Base-by-base conservation (phyloP, 92 coral and sea anemone genomes). In the Muricea muricata region DNA sequence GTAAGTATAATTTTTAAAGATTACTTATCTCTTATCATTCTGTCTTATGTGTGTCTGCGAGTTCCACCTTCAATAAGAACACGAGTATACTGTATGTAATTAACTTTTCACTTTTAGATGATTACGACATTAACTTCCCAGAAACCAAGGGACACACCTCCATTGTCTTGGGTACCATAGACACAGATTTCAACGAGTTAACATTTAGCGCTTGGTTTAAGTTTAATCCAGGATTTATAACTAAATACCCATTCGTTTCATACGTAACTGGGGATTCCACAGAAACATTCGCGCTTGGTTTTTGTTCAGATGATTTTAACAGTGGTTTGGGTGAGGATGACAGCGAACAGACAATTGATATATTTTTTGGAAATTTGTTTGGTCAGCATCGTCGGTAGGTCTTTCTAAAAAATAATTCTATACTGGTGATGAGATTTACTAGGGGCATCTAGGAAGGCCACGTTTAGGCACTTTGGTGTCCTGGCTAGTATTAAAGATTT, bases 41-140 rank as follows among this genome's bases (percentile, higher is more conserved):
- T n/a, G n/a, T n/a, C n/a, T n/a, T n/a, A n/a, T n/a, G n/a, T n/a
- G n/a, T n/a, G n/a, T n/a, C n/a, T n/a, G n/a, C n/a, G n/a, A n/a
- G n/a, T n/a, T n/a, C n/a, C n/a, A n/a, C n/a, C n/a, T n/a, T n/a
- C n/a, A n/a, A n/a, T n/a, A n/a, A n/a, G n/a, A n/a, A n/a, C n/a
- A n/a, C n/a, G n/a, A n/a, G n/a, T n/a, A n/a, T n/a, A n/a, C n/a
- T n/a, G n/a, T n/a, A n/a, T n/a, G n/a, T n/a, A n/a, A n/a, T n/a
- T n/a, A n/a, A n/a, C n/a, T n/a, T n/a, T n/a, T 72, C 17, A 21
- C 30, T 37, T 41, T 42, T 24, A 74, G 80, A 74, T 25, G 80
- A 74, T 35, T 74, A 74, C 17, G 80, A 74, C 24, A n/a, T 74
- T 8, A 25, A 6, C 8, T 74, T 74, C 24, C 34, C 61, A 0